Conservation (phyloP, 2,797 vertebrate genomes). For the Neopelma chrysocephalum region DNA sequence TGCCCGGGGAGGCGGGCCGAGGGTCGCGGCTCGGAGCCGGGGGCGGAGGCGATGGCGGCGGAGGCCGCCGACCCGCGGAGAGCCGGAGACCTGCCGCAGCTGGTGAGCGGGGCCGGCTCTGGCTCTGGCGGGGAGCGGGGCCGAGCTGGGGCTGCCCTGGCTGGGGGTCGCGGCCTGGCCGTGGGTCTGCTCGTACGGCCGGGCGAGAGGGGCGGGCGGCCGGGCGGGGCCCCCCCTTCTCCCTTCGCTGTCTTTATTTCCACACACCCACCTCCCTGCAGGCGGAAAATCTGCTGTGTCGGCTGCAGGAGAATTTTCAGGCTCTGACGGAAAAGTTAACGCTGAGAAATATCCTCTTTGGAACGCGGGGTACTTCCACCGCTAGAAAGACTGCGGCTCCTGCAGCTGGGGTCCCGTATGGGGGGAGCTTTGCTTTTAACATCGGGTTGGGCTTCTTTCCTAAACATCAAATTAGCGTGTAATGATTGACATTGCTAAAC, state of each 20-base stretch:
- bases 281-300: slow-evolving; percentile 84
- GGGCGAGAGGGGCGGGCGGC: not conserved
- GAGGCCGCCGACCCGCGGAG: not conserved
- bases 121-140: not conserved
- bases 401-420: too few species aligned
- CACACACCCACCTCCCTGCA: not conserved
- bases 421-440: too few species aligned
- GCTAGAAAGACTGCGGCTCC: not conserved
- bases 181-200: not conserved
- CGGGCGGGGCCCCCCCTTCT: not conserved
- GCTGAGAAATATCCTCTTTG: slow-evolving; percentile 85
- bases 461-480: not conserved
- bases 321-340: slow-evolving; percentile 79
- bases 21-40: not conserved
- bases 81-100: not conserved
- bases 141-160: too few species aligned
- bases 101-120: not conserved
- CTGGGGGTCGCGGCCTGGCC: too few species aligned
- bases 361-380: not conserved
- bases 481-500: not conserved
- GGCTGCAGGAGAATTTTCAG: slow-evolving; percentile 83
- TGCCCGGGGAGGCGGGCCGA: not conserved
- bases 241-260: not conserved
- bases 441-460: not conserved
- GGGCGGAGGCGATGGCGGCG: not conserved